Evolutionary conservation across 2,797 vertebrate species (phyloP), one percentile per base, ranked within the genome.

Genomic region (Pangasius larnaudii): DNA sequence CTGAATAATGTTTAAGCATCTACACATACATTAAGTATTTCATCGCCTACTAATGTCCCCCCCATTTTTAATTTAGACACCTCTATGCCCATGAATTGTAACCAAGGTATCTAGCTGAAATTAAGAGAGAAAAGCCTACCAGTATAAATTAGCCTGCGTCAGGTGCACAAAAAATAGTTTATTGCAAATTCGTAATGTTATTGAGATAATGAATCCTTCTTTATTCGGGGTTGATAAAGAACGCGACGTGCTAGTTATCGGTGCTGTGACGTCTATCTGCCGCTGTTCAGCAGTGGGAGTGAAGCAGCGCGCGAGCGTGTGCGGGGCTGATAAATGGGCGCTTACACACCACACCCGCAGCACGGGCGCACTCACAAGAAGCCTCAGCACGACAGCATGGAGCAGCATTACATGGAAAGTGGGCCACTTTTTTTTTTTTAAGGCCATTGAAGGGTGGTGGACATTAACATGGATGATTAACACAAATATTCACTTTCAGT

Each of bases 271-370:
- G 91, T 93, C 78, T 88, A 88, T 75, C 85, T 92, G 81, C 85
- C 87, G 72, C 84, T 78, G 83, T 89, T 39, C 80, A 92, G 91
- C 18, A 90, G 86, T 93, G 95, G 33, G 87, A 33, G 94, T 88
- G 87, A 87, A 71, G 87, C 19, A 87, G 51, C 82, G 88, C 83
- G 49, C 19, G 67, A 42, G 85, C 75, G 85, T 92, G 92, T 84
- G 46, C n/a, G 36, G 10, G n/a, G 27, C 58, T 93, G 96, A 96
- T 96, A 95, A 95, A 91, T 33, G 86, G 22, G 90, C 87, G 86
- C 88, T 87, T 87, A 85, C 91, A 88, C 83, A 92, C 92, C 93
- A 30, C 94, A 88, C 95, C 94, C 91, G 10, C 65, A 24, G n/a
- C 13, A 27, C 83, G 27, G 8, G 7, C 10, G 24, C 30, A 46